Conservation (phyloP, 2,113 vertebrate species). For the Tiliqua scincoides region DNA sequence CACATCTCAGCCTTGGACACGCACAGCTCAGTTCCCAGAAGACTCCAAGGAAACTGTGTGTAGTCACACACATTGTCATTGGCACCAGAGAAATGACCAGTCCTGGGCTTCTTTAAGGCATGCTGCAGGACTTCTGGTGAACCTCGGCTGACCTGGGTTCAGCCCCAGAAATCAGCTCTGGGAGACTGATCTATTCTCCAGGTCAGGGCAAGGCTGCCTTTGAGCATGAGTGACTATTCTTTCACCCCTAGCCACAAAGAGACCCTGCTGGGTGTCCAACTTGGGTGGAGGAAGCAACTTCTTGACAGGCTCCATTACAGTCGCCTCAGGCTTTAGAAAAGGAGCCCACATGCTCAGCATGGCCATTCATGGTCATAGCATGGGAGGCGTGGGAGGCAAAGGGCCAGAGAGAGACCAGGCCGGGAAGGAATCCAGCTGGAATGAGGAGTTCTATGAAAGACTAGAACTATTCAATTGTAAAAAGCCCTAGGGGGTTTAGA, state of each 20-base stretch:
- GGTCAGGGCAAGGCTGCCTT: too few relatives aligned
- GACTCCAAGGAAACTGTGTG: too few relatives aligned
- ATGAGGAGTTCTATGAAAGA: too few relatives aligned
- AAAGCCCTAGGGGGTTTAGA: too few relatives aligned
- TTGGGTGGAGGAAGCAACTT: neutral
- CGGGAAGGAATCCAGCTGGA: too few relatives aligned
- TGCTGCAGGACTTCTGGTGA: neutral
- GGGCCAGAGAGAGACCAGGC: too few relatives aligned
- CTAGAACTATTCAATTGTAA: too few relatives aligned
- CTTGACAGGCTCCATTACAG: too few relatives aligned
- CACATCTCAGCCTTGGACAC: neutral
- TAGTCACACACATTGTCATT: neutral
- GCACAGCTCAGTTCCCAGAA: neutral
- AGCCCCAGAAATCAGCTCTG: neutral
- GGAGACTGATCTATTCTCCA: too few relatives aligned
- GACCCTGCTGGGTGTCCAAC: neutral
- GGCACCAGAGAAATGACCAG: neutral
- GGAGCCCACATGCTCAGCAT: too few relatives aligned
- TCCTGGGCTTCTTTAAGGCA: neutral
- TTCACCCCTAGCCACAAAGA: neutral
- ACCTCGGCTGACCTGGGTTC: neutral
- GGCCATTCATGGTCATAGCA: neutral
- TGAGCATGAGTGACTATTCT: neutral
- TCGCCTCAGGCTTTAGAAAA: neutral
- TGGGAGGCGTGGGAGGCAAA: too few relatives aligned